These are phyloP conservation scores for Daboia siamensis DNA, from an alignment of 2,113 vertebrate species.

Conservation along the genomic window DNA sequence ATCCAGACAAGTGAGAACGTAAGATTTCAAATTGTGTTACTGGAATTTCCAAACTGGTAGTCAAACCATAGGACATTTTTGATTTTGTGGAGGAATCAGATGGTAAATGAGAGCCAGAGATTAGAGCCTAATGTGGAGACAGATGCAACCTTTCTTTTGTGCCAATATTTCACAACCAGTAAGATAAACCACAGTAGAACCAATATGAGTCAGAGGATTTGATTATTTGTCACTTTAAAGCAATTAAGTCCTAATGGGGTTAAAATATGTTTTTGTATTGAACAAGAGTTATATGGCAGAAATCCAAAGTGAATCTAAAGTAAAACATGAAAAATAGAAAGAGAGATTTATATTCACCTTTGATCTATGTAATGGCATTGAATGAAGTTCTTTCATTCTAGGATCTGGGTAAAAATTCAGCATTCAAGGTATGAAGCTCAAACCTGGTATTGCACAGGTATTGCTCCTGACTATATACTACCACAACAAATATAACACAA, in stretches of 20 bases:
- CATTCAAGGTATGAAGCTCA: not conserved
- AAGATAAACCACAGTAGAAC: conserved; percentile 54
- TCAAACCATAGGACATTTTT: conserved; percentile 64
- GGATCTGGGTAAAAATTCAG: not conserved
- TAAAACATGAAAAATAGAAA: conserved; percentile 20
- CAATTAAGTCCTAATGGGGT: not conserved
- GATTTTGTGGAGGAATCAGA: conserved; percentile 61
- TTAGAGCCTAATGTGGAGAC: conserved; percentile 56
- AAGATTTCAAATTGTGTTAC: conserved; percentile 65
- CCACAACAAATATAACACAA: not conserved
- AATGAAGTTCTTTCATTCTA: not conserved
- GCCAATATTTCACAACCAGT: conserved; percentile 60
- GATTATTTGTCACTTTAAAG: not conserved
- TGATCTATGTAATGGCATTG: not conserved
- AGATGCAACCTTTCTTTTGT: conserved; percentile 55
- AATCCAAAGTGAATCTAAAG: conserved; percentile 57
- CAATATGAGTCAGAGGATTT: conserved; percentile 45
- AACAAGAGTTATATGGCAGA: conserved; percentile 52
- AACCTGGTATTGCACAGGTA: not conserved
- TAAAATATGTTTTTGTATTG: conserved; percentile 40
- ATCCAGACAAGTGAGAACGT: conserved; percentile 62
- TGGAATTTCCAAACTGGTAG: conserved; percentile 65
- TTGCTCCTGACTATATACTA: not conserved
- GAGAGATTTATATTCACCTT: not conserved
- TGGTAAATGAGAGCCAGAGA: conserved; percentile 60